A percentile compares a stretch with the other conserved stretches of the same genome.
Evolutionary conservation across 2,888 invertebrate species (phyloP).

Genomic region (Leucoma salicis): DNA sequence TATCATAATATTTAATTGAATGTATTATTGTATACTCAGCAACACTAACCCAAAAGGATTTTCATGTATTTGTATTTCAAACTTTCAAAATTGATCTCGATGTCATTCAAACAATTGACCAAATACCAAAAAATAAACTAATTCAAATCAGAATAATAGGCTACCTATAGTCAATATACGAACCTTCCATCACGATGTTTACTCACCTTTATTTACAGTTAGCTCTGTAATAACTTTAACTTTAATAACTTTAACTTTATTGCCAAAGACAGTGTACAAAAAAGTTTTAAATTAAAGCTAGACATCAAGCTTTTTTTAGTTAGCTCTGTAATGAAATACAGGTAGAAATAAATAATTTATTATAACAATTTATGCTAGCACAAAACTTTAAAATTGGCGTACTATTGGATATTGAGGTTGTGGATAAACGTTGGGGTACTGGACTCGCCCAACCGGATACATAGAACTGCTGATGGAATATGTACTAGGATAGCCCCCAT

Average conservation of each 20-base stretch:
- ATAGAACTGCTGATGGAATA: constrained; percentile 1
- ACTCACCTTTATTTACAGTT: constrained; percentile 2
- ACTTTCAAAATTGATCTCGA: too few species aligned
- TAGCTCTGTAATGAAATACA: constrained; percentile 4
- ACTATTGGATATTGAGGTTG: constrained; percentile 2
- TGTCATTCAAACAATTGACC: too few species aligned
- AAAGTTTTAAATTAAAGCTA: too few species aligned
- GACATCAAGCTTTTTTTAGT: too few species aligned
- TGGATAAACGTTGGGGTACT: constrained; percentile 1
- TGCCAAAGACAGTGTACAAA: too few species aligned
- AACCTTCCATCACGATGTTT: background rate
- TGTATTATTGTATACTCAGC: too few species aligned
- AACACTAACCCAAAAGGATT: too few species aligned
- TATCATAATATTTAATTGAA: too few species aligned
- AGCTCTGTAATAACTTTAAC: constrained; percentile 3
- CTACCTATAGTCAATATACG: background rate
- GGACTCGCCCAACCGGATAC: constrained; percentile 1
- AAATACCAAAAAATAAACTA: background rate
- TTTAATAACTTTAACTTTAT: too few species aligned
- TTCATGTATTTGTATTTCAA: too few species aligned
- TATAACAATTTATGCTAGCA: background rate
- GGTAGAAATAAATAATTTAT: constrained; percentile 8
- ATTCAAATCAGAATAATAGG: background rate
- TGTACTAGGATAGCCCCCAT: background rate
- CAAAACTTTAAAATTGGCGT: background rate